A percentile compares a stretch with the other conserved stretches of the same genome.
phyloP scores from a whole-genome alignment of 2,797 vertebrate genomes.

The Furcifer pardalis region DNA sequence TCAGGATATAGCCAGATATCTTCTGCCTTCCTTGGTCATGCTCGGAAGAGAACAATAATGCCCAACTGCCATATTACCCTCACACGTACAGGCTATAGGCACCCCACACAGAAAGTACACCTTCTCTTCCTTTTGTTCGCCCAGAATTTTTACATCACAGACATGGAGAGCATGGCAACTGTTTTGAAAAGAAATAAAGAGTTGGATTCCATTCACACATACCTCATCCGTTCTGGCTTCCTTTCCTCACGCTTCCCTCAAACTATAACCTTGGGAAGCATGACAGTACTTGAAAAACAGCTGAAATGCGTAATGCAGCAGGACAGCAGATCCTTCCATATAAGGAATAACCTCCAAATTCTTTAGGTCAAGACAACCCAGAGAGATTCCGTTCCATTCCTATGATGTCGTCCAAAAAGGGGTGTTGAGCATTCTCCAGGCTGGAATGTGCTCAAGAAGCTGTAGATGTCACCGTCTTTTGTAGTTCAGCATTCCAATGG shows the following conservation, averaged over 20 bases:
- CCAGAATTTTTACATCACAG: constrained; percentile 33
- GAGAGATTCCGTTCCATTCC: constrained; percentile 55
- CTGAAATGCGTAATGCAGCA: constrained; percentile 43
- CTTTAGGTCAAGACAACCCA: constrained; percentile 71
- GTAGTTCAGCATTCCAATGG: not conserved
- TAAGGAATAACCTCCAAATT: constrained; percentile 71
- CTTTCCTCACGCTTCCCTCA: constrained; percentile 12
- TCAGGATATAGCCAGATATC: constrained; percentile 33
- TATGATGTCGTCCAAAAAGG: constrained; percentile 48
- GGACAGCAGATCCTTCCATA: constrained; percentile 65
- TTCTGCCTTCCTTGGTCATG: not conserved
- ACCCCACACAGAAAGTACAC: not conserved
- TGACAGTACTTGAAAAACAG: constrained; percentile 57
- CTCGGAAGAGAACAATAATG: not conserved
- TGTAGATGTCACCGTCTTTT: not conserved
- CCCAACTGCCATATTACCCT: no score
- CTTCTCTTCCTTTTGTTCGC: not conserved
- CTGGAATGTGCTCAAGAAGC: constrained; percentile 34
- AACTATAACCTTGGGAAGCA: constrained; percentile 32
- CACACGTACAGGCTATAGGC: not conserved
- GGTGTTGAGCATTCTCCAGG: constrained; percentile 51
- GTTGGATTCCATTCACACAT: constrained; percentile 33
- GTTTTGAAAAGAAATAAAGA: constrained; percentile 35
- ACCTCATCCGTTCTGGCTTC: constrained; percentile 34
- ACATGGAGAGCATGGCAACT: constrained; percentile 23